Evolutionary conservation across 23 tunicate species (phyloP).

Genomic region (Halocynthia roretzi): DNA sequence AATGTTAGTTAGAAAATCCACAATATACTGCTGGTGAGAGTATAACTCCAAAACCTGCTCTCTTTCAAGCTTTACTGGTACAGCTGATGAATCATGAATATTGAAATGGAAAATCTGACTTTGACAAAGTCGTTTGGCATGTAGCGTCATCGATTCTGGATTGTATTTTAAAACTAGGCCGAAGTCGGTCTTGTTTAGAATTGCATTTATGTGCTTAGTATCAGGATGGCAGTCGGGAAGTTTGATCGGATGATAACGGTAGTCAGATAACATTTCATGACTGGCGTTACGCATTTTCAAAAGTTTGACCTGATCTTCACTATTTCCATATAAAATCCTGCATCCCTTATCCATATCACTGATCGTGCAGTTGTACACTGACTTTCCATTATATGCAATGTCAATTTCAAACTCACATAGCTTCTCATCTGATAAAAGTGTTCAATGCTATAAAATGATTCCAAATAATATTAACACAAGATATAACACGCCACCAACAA

Average conservation of each 20-base stretch:
- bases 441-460: too few relatives aligned
- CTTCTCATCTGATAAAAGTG: too few relatives aligned
- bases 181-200: conserved; percentile 19
- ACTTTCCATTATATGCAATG: too few relatives aligned
- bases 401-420: too few relatives aligned
- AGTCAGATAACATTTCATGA: background rate
- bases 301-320: background rate
- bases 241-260: background rate
- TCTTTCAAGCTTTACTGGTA: conserved; percentile 25
- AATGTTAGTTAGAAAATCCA: background rate
- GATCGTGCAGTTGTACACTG: too few relatives aligned
- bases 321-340: conserved; percentile 15
- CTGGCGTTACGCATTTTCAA: conserved; percentile 2
- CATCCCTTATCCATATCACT: background rate
- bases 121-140: conserved; percentile 30
- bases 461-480: too few relatives aligned
- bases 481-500: too few relatives aligned
- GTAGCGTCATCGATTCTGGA: background rate
- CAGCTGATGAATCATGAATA: background rate
- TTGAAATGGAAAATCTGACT: conserved; percentile 24
- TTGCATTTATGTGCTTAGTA: conserved; percentile 11
- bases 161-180: conserved; percentile 7
- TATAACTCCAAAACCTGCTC: background rate
- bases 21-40: conserved; percentile 18
- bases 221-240: background rate